Evolutionary conservation across 2,797 vertebrate genomes (phyloP).

Genomic region (Setipinna tenuifilis): DNA sequence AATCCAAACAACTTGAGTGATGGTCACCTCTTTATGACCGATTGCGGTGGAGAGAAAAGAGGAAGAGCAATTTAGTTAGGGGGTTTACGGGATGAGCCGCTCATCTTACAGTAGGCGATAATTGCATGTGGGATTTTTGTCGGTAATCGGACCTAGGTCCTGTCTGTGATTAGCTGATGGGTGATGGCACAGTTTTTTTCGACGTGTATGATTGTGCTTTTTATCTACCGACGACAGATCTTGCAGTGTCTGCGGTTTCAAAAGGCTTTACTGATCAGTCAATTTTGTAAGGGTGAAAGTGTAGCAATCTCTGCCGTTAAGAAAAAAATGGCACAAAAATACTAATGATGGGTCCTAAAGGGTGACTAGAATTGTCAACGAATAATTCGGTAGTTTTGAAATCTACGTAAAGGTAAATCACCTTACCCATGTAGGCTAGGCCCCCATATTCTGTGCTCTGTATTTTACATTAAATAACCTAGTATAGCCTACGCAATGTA

Average conservation of each 20-base stretch:
- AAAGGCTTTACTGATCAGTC: slow-evolving; percentile 20
- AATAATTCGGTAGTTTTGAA: too few species aligned
- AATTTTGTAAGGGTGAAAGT: slow-evolving; percentile 1
- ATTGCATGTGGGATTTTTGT: slow-evolving; percentile 21
- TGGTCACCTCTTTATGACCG: slow-evolving; percentile 80
- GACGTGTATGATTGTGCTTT: slow-evolving; percentile 6
- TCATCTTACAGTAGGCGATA: slow-evolving; percentile 31
- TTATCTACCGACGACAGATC: slow-evolving; percentile 26
- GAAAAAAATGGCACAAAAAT: background rate
- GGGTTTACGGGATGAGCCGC: slow-evolving; percentile 22
- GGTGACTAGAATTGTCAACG: background rate
- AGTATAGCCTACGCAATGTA: background rate
- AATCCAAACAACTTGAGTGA: slow-evolving; percentile 87
- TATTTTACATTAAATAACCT: background rate
- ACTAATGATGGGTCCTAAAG: background rate
- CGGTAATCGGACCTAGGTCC: slow-evolving; percentile 6
- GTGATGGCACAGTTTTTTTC: background rate
- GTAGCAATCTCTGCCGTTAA: background rate
- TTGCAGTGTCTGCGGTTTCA: background rate
- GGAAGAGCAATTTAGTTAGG: slow-evolving; percentile 31
- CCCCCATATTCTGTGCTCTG: background rate
- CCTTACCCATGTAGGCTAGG: background rate
- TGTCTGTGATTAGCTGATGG: background rate
- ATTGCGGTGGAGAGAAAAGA: slow-evolving; percentile 25
- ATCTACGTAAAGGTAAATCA: background rate